Percentiles rank a stretch among this genome's conserved stretches.
Evolutionary conservation across 2,797 vertebrate genomes (phyloP).

Genomic region (Chaetodon trifasciatus): DNA sequence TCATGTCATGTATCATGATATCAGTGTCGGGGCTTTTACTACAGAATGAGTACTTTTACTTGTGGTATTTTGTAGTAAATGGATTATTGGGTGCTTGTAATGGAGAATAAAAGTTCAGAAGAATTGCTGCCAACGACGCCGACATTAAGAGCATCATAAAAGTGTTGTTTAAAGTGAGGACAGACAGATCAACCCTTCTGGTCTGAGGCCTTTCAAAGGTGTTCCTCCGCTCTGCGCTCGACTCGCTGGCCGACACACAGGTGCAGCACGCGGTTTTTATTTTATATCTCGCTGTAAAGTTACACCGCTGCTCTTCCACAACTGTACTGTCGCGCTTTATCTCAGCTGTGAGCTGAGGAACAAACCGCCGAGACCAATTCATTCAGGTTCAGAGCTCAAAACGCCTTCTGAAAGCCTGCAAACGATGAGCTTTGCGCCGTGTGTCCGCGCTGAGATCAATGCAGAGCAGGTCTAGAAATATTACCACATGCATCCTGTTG

Average conservation of each 20-base stretch:
- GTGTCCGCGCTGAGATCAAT: background rate
- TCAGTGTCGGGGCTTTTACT: too few relatives aligned
- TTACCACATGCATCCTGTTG: constrained; percentile 13
- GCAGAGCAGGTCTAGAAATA: constrained; percentile 3
- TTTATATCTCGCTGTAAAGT: constrained; percentile 26
- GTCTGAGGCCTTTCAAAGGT: background rate
- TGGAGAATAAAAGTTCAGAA: too few relatives aligned
- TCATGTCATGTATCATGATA: too few relatives aligned
- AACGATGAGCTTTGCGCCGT: background rate
- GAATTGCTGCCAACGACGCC: background rate
- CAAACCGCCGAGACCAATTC: constrained; percentile 17
- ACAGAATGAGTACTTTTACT: too few relatives aligned
- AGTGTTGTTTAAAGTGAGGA: background rate
- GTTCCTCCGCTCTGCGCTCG: background rate
- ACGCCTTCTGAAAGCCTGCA: background rate
- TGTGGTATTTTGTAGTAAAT: too few relatives aligned
- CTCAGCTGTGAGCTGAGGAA: constrained; percentile 21
- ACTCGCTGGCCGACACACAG: constrained; percentile 14
- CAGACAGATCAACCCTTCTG: background rate
- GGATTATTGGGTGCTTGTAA: too few relatives aligned
- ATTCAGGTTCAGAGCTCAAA: constrained; percentile 10
- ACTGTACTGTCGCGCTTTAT: constrained; percentile 1
- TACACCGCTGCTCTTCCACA: constrained; percentile 11
- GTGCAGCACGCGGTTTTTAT: constrained; percentile 39
- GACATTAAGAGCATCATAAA: background rate